A percentile compares a stretch with the other conserved stretches of the same genome.
Conservation (phyloP, 1,140 invertebrate species). For the Orius laevigatus region DNA sequence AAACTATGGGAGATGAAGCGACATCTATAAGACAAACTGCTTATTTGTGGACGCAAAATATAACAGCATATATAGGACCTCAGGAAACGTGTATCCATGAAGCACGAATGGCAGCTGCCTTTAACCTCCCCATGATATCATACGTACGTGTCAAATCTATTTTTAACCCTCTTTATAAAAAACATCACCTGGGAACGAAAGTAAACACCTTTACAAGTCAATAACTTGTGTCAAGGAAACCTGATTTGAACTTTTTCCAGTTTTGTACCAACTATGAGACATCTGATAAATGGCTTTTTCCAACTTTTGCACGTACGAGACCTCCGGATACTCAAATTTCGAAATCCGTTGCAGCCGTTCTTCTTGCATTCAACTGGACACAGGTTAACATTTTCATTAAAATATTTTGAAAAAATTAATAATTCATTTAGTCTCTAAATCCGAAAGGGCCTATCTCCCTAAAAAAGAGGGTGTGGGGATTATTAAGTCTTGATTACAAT, state of each 20-base stretch:
- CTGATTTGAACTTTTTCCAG: conserved; percentile 37
- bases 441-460: not conserved
- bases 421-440: not conserved
- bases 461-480: not conserved
- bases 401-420: not conserved
- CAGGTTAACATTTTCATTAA: conserved; percentile 39
- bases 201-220: not conserved
- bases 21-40: conserved; percentile 73
- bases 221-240: no score
- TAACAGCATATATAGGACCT: conserved; percentile 83
- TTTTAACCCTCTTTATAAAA: conserved; percentile 1
- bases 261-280: conserved; percentile 73
- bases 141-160: conserved; percentile 40
- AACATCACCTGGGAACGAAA: not conserved
- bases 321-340: conserved; percentile 87
- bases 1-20: conserved; percentile 81
- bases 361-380: conserved; percentile 64
- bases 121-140: conserved; percentile 76
- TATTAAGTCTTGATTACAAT: not conserved
- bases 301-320: conserved; percentile 81
- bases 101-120: conserved; percentile 84
- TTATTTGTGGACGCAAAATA: conserved; percentile 65
- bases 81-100: conserved; percentile 92
- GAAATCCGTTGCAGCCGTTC: conserved; percentile 65
- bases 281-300: conserved; percentile 71